A percentile compares a stretch with the other conserved stretches of the same genome.
Conservation (phyloP, 2,113 vertebrate species). For the Tichodroma muraria region DNA sequence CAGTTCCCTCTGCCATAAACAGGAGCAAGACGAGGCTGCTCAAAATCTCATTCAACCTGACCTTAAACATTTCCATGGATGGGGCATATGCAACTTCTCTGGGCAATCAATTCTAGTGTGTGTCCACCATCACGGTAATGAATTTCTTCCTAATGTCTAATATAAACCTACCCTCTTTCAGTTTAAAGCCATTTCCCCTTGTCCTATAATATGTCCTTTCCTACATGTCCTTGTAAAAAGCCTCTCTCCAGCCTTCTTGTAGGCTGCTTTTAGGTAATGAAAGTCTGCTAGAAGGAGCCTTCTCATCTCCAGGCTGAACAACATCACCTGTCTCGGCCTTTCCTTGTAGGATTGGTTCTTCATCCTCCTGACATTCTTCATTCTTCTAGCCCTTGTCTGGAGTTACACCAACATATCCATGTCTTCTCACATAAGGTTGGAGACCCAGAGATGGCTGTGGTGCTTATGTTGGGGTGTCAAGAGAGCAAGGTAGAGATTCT, state of each 20-base stretch:
- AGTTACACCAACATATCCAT: neutral
- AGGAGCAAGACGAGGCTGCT: no score
- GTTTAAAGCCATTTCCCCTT: neutral
- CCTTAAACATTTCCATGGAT: no score
- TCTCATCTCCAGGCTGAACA: neutral
- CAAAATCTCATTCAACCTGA: no score
- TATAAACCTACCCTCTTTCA: neutral
- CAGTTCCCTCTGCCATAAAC: no score
- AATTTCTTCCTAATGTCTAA: neutral
- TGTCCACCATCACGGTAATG: no score
- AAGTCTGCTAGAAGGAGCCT: neutral
- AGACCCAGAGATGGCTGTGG: neutral
- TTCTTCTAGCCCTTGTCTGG: neutral
- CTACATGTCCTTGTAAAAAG: neutral
- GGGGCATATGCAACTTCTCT: no score
- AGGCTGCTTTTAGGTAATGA: neutral
- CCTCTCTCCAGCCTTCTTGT: neutral
- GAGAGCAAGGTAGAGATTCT: neutral
- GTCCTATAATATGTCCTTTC: no score
- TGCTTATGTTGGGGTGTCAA: rapidly evolving
- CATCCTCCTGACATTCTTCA: neutral
- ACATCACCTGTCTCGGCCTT: neutral
- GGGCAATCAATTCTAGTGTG: no score
- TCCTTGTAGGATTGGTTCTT: neutral
- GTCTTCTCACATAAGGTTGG: neutral